Percentiles rank a stretch among this genome's conserved stretches.
Evolutionary conservation across 2,797 vertebrate genomes (phyloP).

Genomic region (Gadopsis marmoratus): DNA sequence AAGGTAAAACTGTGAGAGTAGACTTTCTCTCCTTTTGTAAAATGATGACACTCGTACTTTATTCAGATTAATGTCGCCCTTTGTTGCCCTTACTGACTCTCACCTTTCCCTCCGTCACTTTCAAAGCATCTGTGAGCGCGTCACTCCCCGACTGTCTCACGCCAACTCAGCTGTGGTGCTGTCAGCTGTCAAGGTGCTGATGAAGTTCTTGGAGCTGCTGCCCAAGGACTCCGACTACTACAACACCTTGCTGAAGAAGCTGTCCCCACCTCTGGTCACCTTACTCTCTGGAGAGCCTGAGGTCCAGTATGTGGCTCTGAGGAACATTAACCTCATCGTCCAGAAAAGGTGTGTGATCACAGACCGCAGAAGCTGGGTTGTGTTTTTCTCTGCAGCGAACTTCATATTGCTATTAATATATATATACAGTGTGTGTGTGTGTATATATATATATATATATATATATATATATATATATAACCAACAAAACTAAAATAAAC

Average conservation of each 20-base stretch:
- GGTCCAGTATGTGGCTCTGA: slow-evolving; percentile 97
- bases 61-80: neutral
- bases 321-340: slow-evolving; percentile 99
- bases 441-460: too few relatives aligned
- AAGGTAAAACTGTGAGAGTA: neutral
- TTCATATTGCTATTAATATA: too few relatives aligned
- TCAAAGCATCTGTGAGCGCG: slow-evolving; percentile 95
- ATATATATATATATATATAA: too few relatives aligned
- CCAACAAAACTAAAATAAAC: too few relatives aligned
- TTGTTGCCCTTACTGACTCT: neutral
- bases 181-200: slow-evolving; percentile 97
- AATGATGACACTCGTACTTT: neutral
- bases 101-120: neutral
- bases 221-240: slow-evolving; percentile 98
- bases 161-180: slow-evolving; percentile 98
- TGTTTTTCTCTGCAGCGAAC: neutral
- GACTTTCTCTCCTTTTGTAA: neutral
- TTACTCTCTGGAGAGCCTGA: slow-evolving; percentile 97
- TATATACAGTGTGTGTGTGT: too few relatives aligned
- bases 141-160: slow-evolving; percentile 96
- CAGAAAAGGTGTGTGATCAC: slow-evolving; percentile 90
- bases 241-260: slow-evolving; percentile 97
- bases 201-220: slow-evolving; percentile 98
- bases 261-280: slow-evolving; percentile 96
- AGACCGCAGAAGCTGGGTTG: neutral